Conservation (phyloP, 2,888 invertebrate genomes). For the Calameuta filiformis region DNA sequence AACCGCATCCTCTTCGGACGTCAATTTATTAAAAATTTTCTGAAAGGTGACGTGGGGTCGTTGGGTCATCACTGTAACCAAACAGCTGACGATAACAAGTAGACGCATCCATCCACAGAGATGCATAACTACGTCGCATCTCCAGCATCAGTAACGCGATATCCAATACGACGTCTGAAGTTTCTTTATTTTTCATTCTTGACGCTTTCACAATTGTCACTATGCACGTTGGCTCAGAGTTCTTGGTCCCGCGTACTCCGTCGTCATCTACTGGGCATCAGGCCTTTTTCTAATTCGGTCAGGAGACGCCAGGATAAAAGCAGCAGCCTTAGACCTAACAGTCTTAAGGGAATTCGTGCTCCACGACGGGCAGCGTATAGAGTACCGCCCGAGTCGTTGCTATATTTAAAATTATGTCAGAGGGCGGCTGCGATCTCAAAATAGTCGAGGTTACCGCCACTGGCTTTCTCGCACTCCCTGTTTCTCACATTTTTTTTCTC, state of each 20-base stretch:
- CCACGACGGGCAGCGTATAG: background rate
- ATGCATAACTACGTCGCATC: background rate
- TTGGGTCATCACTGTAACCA: too few species aligned
- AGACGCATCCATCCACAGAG: too few species aligned
- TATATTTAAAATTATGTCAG: slow-evolving; percentile 63
- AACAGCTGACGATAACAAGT: too few species aligned
- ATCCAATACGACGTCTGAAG: background rate
- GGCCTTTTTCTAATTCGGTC: background rate
- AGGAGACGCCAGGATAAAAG: background rate
- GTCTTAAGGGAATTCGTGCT: background rate
- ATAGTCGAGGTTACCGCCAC: slow-evolving; percentile 26
- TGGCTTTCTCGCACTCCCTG: background rate
- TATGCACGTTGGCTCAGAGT: background rate
- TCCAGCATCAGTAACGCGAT: background rate
- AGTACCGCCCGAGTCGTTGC: slow-evolving; percentile 21
- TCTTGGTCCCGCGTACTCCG: background rate
- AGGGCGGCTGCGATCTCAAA: slow-evolving; percentile 39
- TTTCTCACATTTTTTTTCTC: slow-evolving; percentile 8
- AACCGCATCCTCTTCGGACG: too few species aligned
- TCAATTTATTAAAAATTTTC: too few species aligned
- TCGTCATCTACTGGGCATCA: background rate
- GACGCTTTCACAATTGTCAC: background rate
- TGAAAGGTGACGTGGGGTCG: too few species aligned
- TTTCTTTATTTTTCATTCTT: background rate
- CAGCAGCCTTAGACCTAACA: background rate